A percentile compares a stretch with the other conserved stretches of the same genome.
phyloP scores from a whole-genome alignment of 2,888 invertebrate species.

The Formica aserva region DNA sequence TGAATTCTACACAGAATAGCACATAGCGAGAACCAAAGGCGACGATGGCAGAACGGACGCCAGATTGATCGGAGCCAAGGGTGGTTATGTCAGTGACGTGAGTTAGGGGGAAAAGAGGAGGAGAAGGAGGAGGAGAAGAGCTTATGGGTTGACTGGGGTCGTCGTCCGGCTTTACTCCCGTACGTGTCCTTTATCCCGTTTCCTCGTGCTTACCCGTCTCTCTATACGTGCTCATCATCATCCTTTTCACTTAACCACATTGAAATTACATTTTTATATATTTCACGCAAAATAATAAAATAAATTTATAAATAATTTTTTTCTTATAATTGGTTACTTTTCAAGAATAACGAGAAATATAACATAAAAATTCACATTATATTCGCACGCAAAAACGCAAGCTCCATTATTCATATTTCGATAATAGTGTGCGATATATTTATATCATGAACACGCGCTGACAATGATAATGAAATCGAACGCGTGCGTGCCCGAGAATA shows the following conservation, averaged over 20 bases:
- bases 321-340: not conserved
- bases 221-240: constrained; percentile 18
- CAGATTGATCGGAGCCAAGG: constrained; percentile 80
- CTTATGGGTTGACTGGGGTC: constrained; percentile 78
- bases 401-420: constrained; percentile 40
- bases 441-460: constrained; percentile 21
- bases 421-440: constrained; percentile 24
- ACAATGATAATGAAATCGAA: constrained; percentile 64
- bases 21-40: constrained; percentile 62
- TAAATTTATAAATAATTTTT: not conserved
- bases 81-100: constrained; percentile 76
- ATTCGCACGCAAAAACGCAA: not conserved
- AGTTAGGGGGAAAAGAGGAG: constrained; percentile 68
- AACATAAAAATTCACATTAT: not conserved
- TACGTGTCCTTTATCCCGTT: constrained; percentile 68
- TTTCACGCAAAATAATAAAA: not conserved
- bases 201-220: constrained; percentile 6
- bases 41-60: constrained; percentile 75
- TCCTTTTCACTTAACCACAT: constrained; percentile 21
- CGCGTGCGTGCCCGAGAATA: constrained; percentile 77
- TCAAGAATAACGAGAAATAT: not conserved
- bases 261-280: not conserved
- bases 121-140: constrained; percentile 71
- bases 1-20: constrained; percentile 59
- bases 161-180: constrained; percentile 76